Base-by-base conservation (phyloP, 1,140 invertebrate species). In the Diorhabda carinulata region DNA sequence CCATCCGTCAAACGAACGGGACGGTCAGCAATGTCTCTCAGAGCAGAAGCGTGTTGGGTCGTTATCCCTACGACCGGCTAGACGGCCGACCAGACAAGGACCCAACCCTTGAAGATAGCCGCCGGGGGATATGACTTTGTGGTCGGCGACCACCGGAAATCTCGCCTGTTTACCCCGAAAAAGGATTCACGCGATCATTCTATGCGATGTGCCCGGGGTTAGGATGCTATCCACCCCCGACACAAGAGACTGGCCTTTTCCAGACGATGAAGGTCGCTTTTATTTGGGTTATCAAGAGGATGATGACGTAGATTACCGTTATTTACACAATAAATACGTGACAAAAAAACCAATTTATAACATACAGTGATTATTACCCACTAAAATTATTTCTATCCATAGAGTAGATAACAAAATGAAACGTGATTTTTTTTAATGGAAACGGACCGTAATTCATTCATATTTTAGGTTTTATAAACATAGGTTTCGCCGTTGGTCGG, bases 251-350 rank as follows among this genome's bases (percentile, higher is more conserved):
- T 4, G n/a, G 8, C 44, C 57, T 9, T 60, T 43, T 47, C 40
- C 68, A 67, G 66, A 65, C 66, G 63, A 62, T 61, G 70, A 70
- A 73, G 71, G 73, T 74, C 73, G 66, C 25, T 68, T 71, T 75
- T 75, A 73, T 75, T 75, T 75, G 74, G 74, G 74, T 75, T 70
- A 68, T 61, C 41, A 56, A 67, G 61, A 47, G 40, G 8, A 61
- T 52, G 47, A 52, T 8, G 6, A 41, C 59, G 59, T 8, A 6
- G 59, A 61, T 43, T 8, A 8, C 59, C 42, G 56, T 57, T 57
- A 57, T 8, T 8, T 57, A 57, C 8, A 57, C 56, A 8, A 8
- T 57, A 8, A 57, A 57, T 1, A 25, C 25, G 25, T 25, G 25
- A 25, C 25, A 25, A 25, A 25, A 25, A 25, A 25, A 25, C 0